A percentile compares a stretch with the other conserved stretches of the same genome.
Conservation (phyloP, 2,888 invertebrate species). For the Gymnosoma rotundatum region DNA sequence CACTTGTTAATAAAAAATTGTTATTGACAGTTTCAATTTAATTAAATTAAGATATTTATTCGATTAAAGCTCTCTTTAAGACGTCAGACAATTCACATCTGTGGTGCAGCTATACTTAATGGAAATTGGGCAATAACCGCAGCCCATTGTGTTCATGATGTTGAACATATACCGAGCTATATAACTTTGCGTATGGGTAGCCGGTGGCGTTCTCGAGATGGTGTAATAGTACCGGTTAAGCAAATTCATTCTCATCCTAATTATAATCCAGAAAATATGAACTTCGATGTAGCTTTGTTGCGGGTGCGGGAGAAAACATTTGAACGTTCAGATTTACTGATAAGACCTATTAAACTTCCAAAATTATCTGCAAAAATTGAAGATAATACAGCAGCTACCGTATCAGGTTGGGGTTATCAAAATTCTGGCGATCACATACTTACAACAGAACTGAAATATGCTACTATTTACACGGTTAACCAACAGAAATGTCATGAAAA, state of each 20-base stretch:
- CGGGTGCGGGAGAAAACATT: conserved; percentile 54
- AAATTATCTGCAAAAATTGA: conserved; percentile 69
- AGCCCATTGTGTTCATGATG: conserved; percentile 78
- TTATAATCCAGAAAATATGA: conserved; percentile 78
- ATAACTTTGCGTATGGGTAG: conserved; percentile 77
- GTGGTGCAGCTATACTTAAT: conserved; percentile 78
- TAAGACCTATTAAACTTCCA: conserved; percentile 75
- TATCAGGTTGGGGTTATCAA: conserved; percentile 80
- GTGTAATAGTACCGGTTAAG: conserved; percentile 74
- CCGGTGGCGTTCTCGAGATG: conserved; percentile 74
- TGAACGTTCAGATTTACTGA: conserved; percentile 74
- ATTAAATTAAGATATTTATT: background rate
- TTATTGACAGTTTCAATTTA: no score
- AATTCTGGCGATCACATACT: conserved; percentile 75
- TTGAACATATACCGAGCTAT: conserved; percentile 73
- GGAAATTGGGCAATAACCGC: conserved; percentile 79
- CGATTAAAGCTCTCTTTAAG: conserved; percentile 76
- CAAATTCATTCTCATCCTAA: conserved; percentile 78
- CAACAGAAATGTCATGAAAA: conserved; percentile 75
- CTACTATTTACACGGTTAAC: conserved; percentile 76
- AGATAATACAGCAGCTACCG: conserved; percentile 73
- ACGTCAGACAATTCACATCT: conserved; percentile 77
- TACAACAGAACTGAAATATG: conserved; percentile 77
- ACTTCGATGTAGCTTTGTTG: conserved; percentile 78
- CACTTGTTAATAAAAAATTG: no score